Evolutionary conservation across 1,140 invertebrate genomes (phyloP), one percentile per base, ranked within the genome.

Genomic region (Hydropsyche tenuis): DNA sequence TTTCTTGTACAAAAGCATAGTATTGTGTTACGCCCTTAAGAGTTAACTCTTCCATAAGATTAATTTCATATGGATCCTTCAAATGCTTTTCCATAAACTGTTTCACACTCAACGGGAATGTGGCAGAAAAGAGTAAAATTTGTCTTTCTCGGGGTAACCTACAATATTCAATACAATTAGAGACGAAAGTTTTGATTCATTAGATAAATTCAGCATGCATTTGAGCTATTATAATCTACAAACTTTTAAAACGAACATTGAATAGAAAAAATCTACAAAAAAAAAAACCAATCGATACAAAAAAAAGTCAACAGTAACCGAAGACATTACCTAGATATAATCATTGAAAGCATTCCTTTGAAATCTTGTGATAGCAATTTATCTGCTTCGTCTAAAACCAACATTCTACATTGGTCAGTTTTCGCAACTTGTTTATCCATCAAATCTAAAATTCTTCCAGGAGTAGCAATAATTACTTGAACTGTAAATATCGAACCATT

Each of bases 1-100:
- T 93, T 88, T 99, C 98, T 87, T 99, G 97, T 77, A 99, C 98
- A 90, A 99, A 99, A 79, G 98, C 98, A 88, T 99, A 99, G 89
- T 99, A 99, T 86, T 99, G 98, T 78, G 98, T 99, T 65, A 99
- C 97, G 84, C 98, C 98, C 85, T 99, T 99, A 46, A 99, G 84
- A 74, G 98, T 99, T 75, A 99, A 87, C 84, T 99, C 98, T 82
- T 99, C 98, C 98, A 99, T 99, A 78, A 99, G 89, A 86, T 99
- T 99, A 79, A 99, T 99, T 86, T 99, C 98, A 83, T 99, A 98
- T 56, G 98, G 97, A 84, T 97, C 93, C 79, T 91, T 91, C 81
- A 99, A 90, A 84, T 99, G 96, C 84, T 97, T 98, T 82, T 93
- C 93, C 96, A 99, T 99, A 83, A 99, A 99, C 82, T 97, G 91